These are phyloP conservation scores for Proisotoma minuta DNA, from an alignment of 2,888 invertebrate genomes.

Conservation along the genomic window DNA sequence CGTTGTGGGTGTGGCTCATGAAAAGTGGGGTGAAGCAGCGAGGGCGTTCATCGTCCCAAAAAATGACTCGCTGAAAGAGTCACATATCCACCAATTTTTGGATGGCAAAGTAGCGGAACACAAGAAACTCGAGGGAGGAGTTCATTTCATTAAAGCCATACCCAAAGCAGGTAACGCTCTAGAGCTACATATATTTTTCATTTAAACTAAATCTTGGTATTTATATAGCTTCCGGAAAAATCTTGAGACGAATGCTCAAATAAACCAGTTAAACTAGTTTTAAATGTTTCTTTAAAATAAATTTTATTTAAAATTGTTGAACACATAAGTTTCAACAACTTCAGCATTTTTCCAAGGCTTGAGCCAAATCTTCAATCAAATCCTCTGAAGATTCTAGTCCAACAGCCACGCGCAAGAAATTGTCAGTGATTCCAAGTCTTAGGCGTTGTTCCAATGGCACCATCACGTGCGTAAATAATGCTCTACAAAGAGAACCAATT, in stretches of 20 bases:
- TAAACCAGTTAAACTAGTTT: no score
- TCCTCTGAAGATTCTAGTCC: slow-evolving; percentile 56
- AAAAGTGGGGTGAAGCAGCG: slow-evolving; percentile 67
- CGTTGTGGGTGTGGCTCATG: slow-evolving; percentile 73
- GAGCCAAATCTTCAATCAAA: slow-evolving; percentile 55
- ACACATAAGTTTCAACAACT: no score
- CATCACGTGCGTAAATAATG: slow-evolving; percentile 57
- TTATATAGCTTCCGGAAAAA: slow-evolving; percentile 73
- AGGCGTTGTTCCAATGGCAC: slow-evolving; percentile 53
- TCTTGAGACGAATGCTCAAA: slow-evolving; percentile 62
- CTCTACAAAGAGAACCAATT: slow-evolving; percentile 24
- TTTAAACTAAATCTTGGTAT: no score
- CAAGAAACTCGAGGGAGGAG: slow-evolving; percentile 71
- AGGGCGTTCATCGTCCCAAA: slow-evolving; percentile 63
- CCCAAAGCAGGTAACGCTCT: slow-evolving; percentile 58
- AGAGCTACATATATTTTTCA: no score
- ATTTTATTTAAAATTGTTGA: no score
- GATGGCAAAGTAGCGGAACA: slow-evolving; percentile 66
- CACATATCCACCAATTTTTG: slow-evolving; percentile 62
- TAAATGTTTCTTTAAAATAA: no score
- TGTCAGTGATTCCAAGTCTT: slow-evolving; percentile 54
- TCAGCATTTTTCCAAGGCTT: slow-evolving; percentile 51
- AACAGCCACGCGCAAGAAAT: slow-evolving; percentile 55
- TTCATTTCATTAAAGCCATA: slow-evolving; percentile 63
- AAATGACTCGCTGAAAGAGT: slow-evolving; percentile 52